phyloP scores from a whole-genome alignment of 30 jellyfish, hydroid and myxozoan species.

The Morbakka virulenta region DNA sequence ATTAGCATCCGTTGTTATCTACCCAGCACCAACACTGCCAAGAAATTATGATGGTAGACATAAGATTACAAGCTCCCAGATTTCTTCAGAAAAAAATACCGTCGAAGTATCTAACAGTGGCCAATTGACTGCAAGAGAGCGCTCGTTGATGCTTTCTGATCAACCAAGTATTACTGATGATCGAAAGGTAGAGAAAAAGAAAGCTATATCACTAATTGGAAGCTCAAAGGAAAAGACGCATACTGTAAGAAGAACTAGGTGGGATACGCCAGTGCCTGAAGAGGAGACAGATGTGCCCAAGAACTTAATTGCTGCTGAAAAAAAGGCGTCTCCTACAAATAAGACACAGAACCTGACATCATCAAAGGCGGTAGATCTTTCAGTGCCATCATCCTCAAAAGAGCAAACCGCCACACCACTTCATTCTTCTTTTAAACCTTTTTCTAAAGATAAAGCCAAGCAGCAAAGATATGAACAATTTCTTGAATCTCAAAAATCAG shows the following conservation, averaged over 20 bases:
- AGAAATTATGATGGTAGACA: conserved; percentile 50
- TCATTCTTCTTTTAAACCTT: conserved; percentile 67
- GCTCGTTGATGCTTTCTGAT: conserved; percentile 76
- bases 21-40: conserved; percentile 70
- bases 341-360: neutral
- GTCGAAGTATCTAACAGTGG: neutral
- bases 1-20: conserved; percentile 28
- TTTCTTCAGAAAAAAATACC: neutral
- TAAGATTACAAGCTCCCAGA: neutral
- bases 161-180: neutral
- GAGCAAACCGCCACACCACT: neutral
- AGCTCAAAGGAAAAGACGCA: neutral
- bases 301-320: no score
- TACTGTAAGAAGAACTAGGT: neutral
- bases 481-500: conserved; percentile 38
- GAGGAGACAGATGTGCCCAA: neutral
- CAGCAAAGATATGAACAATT: conserved; percentile 79
- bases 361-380: neutral
- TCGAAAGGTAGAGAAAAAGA: neutral
- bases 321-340: no score
- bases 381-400: neutral
- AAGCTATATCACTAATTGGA: neutral
- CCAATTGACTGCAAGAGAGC: conserved; percentile 45
- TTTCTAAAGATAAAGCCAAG: conserved; percentile 70
- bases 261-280: neutral